Conservation (phyloP, 2,797 vertebrate species). For the Alosa sapidissima region DNA sequence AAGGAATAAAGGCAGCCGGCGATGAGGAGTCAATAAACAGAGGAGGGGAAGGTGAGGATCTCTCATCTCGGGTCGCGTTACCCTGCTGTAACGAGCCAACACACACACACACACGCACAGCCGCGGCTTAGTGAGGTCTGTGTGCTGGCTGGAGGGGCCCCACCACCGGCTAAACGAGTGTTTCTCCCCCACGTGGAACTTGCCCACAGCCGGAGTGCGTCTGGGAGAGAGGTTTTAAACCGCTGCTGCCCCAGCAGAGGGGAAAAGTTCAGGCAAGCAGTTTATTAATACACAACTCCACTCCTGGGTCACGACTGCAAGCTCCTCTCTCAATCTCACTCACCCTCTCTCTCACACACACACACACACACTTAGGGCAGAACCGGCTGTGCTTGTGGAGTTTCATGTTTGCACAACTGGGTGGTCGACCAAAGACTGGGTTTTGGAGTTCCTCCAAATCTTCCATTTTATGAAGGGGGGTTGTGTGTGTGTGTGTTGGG, state of each 20-base stretch:
- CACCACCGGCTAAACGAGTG: neutral
- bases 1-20: too few species aligned
- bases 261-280: conserved; percentile 34
- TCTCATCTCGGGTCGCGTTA: neutral
- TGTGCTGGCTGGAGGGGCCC: neutral
- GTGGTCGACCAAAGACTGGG: conserved; percentile 74
- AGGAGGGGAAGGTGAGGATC: too few species aligned
- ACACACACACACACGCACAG: neutral
- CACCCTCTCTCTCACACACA: conserved; percentile 52
- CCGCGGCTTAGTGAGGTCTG: neutral
- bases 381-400: conserved; percentile 70
- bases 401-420: conserved; percentile 74
- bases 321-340: conserved; percentile 58
- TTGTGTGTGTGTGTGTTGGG: neutral
- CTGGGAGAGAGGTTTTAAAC: neutral
- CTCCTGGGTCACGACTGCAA: conserved; percentile 50
- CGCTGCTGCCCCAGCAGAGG: conserved; percentile 4
- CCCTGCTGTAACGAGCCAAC: neutral
- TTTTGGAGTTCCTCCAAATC: conserved; percentile 60
- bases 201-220: neutral
- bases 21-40: too few species aligned
- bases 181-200: neutral
- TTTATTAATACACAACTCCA: conserved; percentile 42
- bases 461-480: conserved; percentile 46
- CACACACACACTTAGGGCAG: conserved; percentile 34